Base-by-base conservation (phyloP, 2,113 vertebrate species). In the Prionailurus bengalensis region DNA sequence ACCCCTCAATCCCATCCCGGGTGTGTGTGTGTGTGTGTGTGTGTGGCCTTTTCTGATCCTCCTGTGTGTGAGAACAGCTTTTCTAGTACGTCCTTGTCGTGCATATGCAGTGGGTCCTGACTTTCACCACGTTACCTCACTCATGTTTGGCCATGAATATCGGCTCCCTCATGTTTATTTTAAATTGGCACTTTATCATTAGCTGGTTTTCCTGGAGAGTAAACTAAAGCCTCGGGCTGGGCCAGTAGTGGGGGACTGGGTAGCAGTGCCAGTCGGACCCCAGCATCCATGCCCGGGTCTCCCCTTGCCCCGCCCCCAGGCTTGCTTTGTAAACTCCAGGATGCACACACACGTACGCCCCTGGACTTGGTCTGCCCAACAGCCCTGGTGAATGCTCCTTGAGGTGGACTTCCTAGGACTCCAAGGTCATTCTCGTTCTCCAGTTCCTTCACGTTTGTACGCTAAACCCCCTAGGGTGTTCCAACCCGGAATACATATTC, bases 141-240 rank as follows among this genome's bases (percentile, higher is more conserved):
- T 58, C 66, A 95, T 33, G 45, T 93, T 93, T 86, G 36, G n/a
- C 93, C 17, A 1, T 55, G 82, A 81, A 13, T 23, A 7, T 74
- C 14, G 9, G 71, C 23, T 58, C 80, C 23, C 68, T 95, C 10
- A 0, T 74, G 91, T 87, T 79, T 74, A 61, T 93, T 96, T 96
- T 94, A 58, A 88, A 76, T 79, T 39, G 21, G 36, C 61, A 21
- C 84, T 85, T 68, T 39, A 33, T 76, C 76, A 58, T 70, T 90
- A 83, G 86, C n/a, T n/a, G 61, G 55, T 76, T 97, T 97, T 94
- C 87, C 45, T 27, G 45, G n/a, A 58, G 86, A 89, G 83, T 84
- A 93, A 98, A 92, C 94, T 12, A 73, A 87, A 94, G 74, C 92
- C 61, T 36, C 16, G 48, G 42, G 25, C 71, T 36, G 55, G 48